Evolutionary conservation across 1,140 invertebrate species (phyloP).

Genomic region (Nixonia krombeini): DNA sequence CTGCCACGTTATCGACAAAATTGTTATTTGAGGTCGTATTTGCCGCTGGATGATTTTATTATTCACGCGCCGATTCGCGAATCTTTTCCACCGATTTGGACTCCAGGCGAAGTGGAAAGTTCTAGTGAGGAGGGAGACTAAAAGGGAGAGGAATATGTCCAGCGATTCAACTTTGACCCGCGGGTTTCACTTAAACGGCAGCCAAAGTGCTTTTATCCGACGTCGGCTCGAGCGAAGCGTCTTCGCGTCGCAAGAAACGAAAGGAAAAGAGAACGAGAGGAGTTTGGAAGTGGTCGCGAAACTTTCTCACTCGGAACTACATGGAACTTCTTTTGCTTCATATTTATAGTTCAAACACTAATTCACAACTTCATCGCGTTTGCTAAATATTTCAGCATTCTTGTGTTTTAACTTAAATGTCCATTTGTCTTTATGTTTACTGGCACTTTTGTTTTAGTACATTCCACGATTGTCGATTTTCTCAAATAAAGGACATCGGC

Average conservation of each 20-base stretch:
- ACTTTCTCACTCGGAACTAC: conserved; percentile 16
- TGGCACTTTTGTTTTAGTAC: too few species aligned
- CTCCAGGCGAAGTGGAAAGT: conserved; percentile 13
- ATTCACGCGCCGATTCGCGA: too few species aligned
- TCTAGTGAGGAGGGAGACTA: conserved; percentile 17
- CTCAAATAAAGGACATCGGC: too few species aligned
- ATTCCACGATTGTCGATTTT: too few species aligned
- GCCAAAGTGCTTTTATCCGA: conserved; percentile 24
- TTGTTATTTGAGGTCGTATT: not conserved
- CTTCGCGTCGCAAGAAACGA: conserved; percentile 23
- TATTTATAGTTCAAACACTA: conserved; percentile 27
- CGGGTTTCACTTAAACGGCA: conserved; percentile 25
- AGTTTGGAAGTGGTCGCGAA: conserved; percentile 23
- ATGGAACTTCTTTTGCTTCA: conserved; percentile 10
- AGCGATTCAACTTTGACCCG: conserved; percentile 29
- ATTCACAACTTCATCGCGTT: conserved; percentile 6
- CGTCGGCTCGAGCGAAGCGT: conserved; percentile 28
- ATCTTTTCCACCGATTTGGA: too few species aligned
- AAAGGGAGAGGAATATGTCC: conserved; percentile 16
- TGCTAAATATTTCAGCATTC: not conserved
- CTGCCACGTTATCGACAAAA: too few species aligned
- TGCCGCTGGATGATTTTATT: too few species aligned
- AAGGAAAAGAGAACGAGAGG: conserved; percentile 20
- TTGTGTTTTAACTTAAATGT: not conserved
- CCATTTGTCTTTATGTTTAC: not conserved